Evolutionary conservation across 2,113 vertebrate species (phyloP), one percentile per base, ranked within the genome.

Genomic region (Centropus unirufus): DNA sequence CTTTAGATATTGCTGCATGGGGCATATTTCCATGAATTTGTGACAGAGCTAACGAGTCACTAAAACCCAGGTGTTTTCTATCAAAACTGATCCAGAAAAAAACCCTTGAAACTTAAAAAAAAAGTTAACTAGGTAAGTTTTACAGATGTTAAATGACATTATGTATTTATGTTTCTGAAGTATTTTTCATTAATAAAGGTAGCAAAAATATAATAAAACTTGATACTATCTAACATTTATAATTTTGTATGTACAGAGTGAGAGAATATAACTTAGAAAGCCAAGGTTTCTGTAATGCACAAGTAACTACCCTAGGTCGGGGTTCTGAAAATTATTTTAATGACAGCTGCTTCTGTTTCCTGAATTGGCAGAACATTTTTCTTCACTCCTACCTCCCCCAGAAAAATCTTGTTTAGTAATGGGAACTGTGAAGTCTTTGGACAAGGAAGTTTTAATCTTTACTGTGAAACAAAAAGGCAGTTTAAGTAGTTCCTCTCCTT

Each of bases 31-130:
- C 47, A 70, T 90, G 34, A 74, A 18, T 95, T 92, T 85, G 77
- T 87, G 73, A 92, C 73, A 89, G 44, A 77, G 29, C 59, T 90
- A 93, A 78, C 61, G 83, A 52, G 80, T 91, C 63, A 67, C 82
- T 86, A 54, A 85, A 87, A 19, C n/a, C 79, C 89, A 97, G 63
- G 86, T 97, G 85, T 91, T 96, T 96, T 77, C 59, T 69, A 78
- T 94, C 80, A 93, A 90, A 92, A 81, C 32, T 66, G 24, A 62
- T 81, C 59, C 57, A 49, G 36, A 77, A 88, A 79, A 79, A 87
- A 79, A 39, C 16, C 44, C 13, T 59, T 6, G 32, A 70, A 91
- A 82, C 26, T 47, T 87, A 30, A 73, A 82, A 94, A 95, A 94
- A 87, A 64, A n/a, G 32, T 62, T 84, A 69, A 87, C 49, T 79